Percentiles rank a stretch among this genome's conserved stretches.
phyloP scores from a whole-genome alignment of 2,797 vertebrate genomes.

The Micromesistius poutassou region DNA sequence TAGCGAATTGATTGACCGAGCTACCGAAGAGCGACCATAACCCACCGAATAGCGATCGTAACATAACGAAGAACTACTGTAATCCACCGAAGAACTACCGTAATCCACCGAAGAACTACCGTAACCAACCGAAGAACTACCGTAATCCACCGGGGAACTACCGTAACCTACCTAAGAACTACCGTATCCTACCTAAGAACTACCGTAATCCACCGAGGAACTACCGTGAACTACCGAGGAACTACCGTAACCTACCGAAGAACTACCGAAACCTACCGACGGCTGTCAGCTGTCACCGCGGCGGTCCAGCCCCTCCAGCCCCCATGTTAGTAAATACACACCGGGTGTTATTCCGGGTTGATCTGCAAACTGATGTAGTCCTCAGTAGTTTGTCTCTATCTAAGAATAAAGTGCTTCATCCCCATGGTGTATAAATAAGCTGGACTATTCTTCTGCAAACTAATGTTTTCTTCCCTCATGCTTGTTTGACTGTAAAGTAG shows the following conservation, averaged over 20 bases:
- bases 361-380: neutral
- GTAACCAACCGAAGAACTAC: no score
- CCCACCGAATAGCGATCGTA: neutral
- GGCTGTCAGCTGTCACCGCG: neutral
- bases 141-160: no score
- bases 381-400: neutral
- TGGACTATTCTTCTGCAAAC: neutral
- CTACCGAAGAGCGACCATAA: slow-evolving; percentile 18
- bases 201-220: no score
- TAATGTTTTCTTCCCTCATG: neutral
- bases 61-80: no score
- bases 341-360: neutral
- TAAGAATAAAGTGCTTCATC: neutral
- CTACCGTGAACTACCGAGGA: slow-evolving; percentile 1
- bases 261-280: neutral
- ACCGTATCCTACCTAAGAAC: no score
- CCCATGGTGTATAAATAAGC: neutral
- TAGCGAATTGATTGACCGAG: neutral
- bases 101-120: no score
- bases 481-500: neutral
- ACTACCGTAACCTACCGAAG: slow-evolving; percentile 7
- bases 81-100: no score
- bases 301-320: neutral
- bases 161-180: no score
- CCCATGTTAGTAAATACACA: neutral